Base-by-base conservation (phyloP, 2,113 vertebrate species). In the Haliaeetus leucogaster region DNA sequence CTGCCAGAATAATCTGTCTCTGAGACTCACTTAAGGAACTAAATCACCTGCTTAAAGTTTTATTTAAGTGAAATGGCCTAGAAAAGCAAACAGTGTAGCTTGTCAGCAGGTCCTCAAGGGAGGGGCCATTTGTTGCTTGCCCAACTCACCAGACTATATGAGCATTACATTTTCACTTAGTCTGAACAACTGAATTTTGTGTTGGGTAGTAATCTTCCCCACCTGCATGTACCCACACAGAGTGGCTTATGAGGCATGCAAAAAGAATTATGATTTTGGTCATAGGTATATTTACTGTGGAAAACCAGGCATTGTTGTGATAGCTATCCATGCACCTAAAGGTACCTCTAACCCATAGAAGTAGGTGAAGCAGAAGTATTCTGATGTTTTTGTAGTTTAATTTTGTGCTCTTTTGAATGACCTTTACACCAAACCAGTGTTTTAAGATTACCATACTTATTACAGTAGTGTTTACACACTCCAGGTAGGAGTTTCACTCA, bases 41-140 rank as follows among this genome's bases (percentile, higher is more conserved):
- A 97, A 97, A 97, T 97, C 95, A 97, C 93, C 92, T 97, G 87
- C 85, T 96, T 95, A 78, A 96, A 96, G 87, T 95, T 97, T 97
- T 97, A 96, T 97, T 96, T 97, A 97, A 97, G 91, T 94, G 94
- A 97, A 97, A 97, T 96, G 95, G 91, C 26, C 92, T 94, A 96
- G 97, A 97, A 97, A 97, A 96, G 32, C 61, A 97, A 97, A 95
- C 45, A 73, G 71, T 85, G 82, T 86, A 59, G 90, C 80, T 92
- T 91, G 81, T 95, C 88, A 95, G 92, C 36, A 87, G 48, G 48
- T 76, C 82, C 96, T 96, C 73, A 72, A 70, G 82, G 84, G 95
- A 96, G 30, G 48, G 47, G 43, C 59, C 62, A 45, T 96, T 95
- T 82, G 47, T 96, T 93, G 22, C 82, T 92, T 90, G 86, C 74